Evolutionary conservation across 2,797 vertebrate species (phyloP), one percentile per base, ranked within the genome.

Genomic region (Chromobotia macracanthus): DNA sequence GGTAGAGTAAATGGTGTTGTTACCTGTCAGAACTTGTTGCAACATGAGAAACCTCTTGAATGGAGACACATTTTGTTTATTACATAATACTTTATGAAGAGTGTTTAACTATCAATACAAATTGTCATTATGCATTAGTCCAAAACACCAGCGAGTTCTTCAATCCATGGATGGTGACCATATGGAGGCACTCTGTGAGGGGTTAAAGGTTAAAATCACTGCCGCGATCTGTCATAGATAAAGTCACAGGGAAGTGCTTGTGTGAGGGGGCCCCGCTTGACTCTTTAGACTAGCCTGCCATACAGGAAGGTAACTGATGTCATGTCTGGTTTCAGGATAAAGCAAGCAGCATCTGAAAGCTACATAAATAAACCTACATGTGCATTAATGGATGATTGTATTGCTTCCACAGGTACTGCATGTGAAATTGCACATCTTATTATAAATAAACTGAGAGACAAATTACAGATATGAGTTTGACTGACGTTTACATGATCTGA

Each of bases 171-270:
- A 25, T 25, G 19, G 38, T 23, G 48, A 41, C 19, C 25, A 61
- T 80, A 46, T 61, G 28, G 63, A 68, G 63, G 15, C 64, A 53
- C 55, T 68, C 44, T 53, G 28, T 38, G 18, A n/a, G 35, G 56
- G 60, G 60, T 63, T 50, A 75, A 46, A 18, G 64, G 44, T 80
- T 75, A 51, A 63, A 41, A 69, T 63, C 31, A 44, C 44, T 55
- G 51, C 55, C 15, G 41, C 16, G 2, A 51, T 66, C 50, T 64
- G 18, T 64, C n/a, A 23, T 35, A 64, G 25, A 64, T 38, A 41
- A 38, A 38, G 35, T 64, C 61, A 41, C 31, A 9, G 61, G 31
- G 9, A 64, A 38, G 51, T 18, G 46, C 31, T 46, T 56, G 50
- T 67, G 50, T 76, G 21, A 67, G 44, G 21, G 21, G 51, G 13